Evolutionary conservation across 2,888 invertebrate species (phyloP), one percentile per base, ranked within the genome.

Genomic region (Pyrocoelia pectoralis): DNA sequence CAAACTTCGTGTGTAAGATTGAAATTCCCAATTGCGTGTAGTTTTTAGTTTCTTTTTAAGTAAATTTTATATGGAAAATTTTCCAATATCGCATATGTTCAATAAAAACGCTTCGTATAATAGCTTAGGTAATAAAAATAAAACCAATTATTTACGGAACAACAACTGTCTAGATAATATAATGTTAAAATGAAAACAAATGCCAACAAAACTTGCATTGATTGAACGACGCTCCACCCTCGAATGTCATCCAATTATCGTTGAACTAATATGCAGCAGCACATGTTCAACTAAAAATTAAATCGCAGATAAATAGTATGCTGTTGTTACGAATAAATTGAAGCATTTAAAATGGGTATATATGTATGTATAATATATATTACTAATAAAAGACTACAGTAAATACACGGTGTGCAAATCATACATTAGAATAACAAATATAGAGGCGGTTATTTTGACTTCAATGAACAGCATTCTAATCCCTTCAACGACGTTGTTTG

Each of bases 161-260:
- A 46, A 46, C 15, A 46, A 46, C 46, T 17, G 46, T 46, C 46
- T 46, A 15, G 46, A 17, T 46, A 17, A 46, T 17, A 46, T 46
- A 46, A 18, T 46, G 46, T 8, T 18, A n/a, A 5, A 46, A 46
- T 46, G 46, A 46, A 46, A 46, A 46, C 46, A 46, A 46, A 46
- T 46, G 17, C 46, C 17, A 17, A 46, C 18, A 46, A 18, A 46
- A 46, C 46, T 46, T 17, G 10, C 46, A 46, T 46, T 17, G 46
- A 46, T 46, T 46, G 46, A 15, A 46, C 18, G 18, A 9, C 17
- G 46, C 17, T 17, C 6, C 46, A 46, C 17, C 46, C 17, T 46
- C 17, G 18, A 9, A 3, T 18, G 18, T 17, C 18, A 46, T 46
- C 46, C 46, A 46, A 46, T 46, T 46, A 46, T 46, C 17, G 46